phyloP scores from a whole-genome alignment of 2,888 invertebrate genomes.

The Electrophaes corylata region DNA sequence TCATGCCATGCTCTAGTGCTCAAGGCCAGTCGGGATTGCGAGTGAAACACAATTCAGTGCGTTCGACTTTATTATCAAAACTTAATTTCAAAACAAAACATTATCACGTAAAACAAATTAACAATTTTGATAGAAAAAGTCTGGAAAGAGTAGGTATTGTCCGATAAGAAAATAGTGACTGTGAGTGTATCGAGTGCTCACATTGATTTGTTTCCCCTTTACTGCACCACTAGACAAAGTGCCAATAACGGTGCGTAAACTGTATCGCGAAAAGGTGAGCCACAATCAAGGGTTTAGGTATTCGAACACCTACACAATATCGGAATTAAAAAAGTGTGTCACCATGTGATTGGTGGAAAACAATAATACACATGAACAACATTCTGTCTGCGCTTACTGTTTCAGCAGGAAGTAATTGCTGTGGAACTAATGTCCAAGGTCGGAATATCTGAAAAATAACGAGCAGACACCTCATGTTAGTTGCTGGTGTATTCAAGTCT shows the following conservation, averaged over 20 bases:
- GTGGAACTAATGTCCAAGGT: slow-evolving; percentile 82
- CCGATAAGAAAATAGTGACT: slow-evolving; percentile 61
- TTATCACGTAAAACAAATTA: slow-evolving; percentile 58
- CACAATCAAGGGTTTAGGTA: slow-evolving; percentile 54
- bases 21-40: slow-evolving; percentile 69
- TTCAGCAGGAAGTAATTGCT: slow-evolving; percentile 75
- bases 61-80: slow-evolving; percentile 77
- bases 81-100: slow-evolving; percentile 62
- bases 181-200: slow-evolving; percentile 69
- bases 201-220: slow-evolving; percentile 47
- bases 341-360: slow-evolving; percentile 76
- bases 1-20: slow-evolving; percentile 80
- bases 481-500: slow-evolving; percentile 68
- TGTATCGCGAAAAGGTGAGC: slow-evolving; percentile 57
- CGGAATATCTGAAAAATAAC: slow-evolving; percentile 83
- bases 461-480: slow-evolving; percentile 78
- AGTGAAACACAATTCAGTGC: slow-evolving; percentile 84
- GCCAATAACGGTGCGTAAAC: slow-evolving; percentile 46
- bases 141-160: slow-evolving; percentile 38
- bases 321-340: slow-evolving; percentile 59
- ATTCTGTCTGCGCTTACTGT: slow-evolving; percentile 81
- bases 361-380: slow-evolving; percentile 81
- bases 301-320: slow-evolving; percentile 53
- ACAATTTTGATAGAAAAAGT: slow-evolving; percentile 66
- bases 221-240: slow-evolving; percentile 40